phyloP scores from a whole-genome alignment of 2,797 vertebrate genomes.

The Rousettus madagascariensis region DNA sequence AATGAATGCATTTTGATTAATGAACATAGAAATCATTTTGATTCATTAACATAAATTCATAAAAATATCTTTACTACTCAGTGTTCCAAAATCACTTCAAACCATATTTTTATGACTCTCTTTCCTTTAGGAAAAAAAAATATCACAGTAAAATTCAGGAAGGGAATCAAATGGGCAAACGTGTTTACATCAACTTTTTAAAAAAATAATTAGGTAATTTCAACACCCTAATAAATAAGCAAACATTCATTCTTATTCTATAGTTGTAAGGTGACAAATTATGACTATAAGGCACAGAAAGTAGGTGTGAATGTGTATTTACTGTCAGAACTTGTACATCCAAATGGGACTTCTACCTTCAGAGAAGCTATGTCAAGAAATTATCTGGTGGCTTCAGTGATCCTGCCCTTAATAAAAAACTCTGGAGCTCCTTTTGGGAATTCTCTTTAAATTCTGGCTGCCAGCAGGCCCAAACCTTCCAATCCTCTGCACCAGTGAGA shows the following conservation, averaged over 20 bases:
- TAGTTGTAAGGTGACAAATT: not conserved
- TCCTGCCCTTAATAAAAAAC: not conserved
- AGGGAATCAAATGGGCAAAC: not conserved
- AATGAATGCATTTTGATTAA: conserved; percentile 44
- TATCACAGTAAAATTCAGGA: not conserved
- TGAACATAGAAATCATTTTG: not conserved
- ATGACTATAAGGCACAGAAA: not conserved
- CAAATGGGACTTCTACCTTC: not conserved
- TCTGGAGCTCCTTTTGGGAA: not conserved
- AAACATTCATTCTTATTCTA: not conserved
- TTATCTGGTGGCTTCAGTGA: not conserved
- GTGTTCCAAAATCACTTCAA: not conserved
- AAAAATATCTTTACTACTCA: not conserved
- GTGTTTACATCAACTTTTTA: not conserved
- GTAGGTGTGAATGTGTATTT: not conserved
- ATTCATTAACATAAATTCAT: not conserved
- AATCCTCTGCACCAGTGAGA: not conserved
- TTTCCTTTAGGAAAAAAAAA: not conserved
- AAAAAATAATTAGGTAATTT: not conserved
- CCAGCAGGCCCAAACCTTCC: not conserved
- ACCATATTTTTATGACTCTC: not conserved
- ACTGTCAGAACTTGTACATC: not conserved
- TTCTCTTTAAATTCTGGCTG: not conserved
- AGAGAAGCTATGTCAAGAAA: not conserved
- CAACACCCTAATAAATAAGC: not conserved